These are phyloP conservation scores for Mesorhabditis sp. DNA, from an alignment of 2,888 invertebrate species.

Conservation along the genomic window DNA sequence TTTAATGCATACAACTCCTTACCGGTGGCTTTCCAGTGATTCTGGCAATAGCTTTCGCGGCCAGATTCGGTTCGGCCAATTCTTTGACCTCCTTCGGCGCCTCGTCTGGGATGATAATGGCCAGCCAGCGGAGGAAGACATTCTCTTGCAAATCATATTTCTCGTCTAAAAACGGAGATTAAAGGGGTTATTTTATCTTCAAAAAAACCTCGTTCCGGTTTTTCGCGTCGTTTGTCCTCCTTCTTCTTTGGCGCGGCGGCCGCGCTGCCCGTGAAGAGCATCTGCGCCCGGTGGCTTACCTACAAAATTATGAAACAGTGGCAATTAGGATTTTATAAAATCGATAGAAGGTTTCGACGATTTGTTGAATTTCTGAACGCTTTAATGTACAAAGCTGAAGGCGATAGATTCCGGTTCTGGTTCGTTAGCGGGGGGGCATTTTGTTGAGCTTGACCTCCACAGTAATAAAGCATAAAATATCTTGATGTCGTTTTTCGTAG, in stretches of 20 bases:
- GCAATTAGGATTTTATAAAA: too few species aligned
- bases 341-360: too few species aligned
- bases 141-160: conserved; percentile 89
- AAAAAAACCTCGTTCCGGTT: neutral
- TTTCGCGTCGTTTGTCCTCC: neutral
- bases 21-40: conserved; percentile 4
- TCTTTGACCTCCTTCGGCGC: conserved; percentile 27
- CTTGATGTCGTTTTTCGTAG: too few species aligned
- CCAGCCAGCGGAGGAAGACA: conserved; percentile 77
- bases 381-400: too few species aligned
- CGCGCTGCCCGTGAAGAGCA: conserved; percentile 3
- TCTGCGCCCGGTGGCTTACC: neutral
- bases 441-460: too few species aligned
- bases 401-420: too few species aligned
- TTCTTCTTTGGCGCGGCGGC: conserved; percentile 3
- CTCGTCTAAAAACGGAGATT: conserved; percentile 70
- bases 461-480: too few species aligned
- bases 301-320: too few species aligned
- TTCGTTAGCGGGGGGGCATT: too few species aligned
- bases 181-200: neutral
- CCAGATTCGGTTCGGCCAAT: neutral
- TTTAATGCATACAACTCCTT: conserved; percentile 1
- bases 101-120: conserved; percentile 75
- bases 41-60: neutral
- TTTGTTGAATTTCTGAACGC: too few species aligned